Evolutionary conservation across 2,797 vertebrate genomes (phyloP).

Genomic region (Leptoclinus maculatus): DNA sequence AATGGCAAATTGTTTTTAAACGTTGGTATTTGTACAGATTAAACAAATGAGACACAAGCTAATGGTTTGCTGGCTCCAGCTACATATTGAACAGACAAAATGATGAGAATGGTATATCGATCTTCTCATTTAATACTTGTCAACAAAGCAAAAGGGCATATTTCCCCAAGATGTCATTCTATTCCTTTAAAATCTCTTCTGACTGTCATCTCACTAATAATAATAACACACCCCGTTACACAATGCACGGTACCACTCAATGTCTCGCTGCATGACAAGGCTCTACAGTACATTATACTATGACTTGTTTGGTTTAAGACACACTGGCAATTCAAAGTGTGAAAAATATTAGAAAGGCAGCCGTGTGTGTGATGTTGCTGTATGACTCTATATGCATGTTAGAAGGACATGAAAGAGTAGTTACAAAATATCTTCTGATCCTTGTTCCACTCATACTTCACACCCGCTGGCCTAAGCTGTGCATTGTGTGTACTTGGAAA

Average conservation of each 20-base stretch:
- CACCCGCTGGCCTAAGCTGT: slow-evolving; percentile 48
- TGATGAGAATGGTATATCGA: not conserved
- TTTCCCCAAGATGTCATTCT: not conserved
- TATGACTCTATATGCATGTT: slow-evolving; percentile 11
- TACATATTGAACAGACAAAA: not conserved
- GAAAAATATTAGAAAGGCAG: slow-evolving; percentile 13
- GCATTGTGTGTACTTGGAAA: slow-evolving; percentile 61
- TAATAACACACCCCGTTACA: not conserved
- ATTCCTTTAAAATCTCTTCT: not conserved
- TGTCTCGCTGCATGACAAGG: not conserved
- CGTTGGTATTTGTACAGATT: not conserved
- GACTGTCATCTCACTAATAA: not conserved
- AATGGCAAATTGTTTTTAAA: not conserved
- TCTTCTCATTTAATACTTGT: not conserved
- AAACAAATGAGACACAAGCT: not conserved
- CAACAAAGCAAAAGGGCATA: not conserved
- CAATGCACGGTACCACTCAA: not conserved
- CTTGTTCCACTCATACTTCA: slow-evolving; percentile 43
- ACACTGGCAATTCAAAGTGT: slow-evolving; percentile 16
- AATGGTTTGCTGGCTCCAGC: not conserved
- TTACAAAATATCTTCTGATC: slow-evolving; percentile 43
- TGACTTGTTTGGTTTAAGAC: slow-evolving; percentile 15
- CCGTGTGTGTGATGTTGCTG: slow-evolving; percentile 1
- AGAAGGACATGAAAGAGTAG: slow-evolving; percentile 25
- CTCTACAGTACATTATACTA: not conserved